Conservation (phyloP, 2,797 vertebrate species). For the Todus mexicanus region DNA sequence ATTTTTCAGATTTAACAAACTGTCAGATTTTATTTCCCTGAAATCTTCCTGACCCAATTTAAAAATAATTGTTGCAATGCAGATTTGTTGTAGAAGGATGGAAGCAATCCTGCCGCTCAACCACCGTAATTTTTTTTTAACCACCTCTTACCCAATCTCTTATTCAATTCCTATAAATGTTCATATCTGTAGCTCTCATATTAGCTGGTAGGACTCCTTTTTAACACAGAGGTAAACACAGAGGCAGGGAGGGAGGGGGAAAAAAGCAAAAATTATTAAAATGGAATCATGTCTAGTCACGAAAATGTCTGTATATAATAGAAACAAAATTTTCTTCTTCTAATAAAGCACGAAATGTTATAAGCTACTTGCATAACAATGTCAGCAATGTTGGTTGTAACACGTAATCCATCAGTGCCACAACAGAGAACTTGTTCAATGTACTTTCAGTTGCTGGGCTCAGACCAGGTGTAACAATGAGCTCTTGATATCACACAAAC, state of each 20-base stretch:
- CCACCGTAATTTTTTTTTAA: background rate
- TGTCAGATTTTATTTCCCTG: background rate
- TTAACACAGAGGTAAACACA: background rate
- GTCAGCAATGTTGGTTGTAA: background rate
- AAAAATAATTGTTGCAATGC: background rate
- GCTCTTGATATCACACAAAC: background rate
- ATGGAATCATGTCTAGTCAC: background rate
- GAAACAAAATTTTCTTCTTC: slow-evolving; percentile 39
- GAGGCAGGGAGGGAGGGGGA: accelerated
- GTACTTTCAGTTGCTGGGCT: background rate
- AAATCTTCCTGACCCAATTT: background rate
- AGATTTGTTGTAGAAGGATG: background rate
- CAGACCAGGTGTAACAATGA: background rate
- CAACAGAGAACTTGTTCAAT: background rate
- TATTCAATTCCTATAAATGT: background rate
- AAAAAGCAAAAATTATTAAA: background rate
- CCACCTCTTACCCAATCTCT: background rate
- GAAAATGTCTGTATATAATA: background rate
- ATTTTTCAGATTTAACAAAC: background rate
- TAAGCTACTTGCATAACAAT: background rate
- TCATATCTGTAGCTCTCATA: background rate
- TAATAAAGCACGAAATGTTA: background rate
- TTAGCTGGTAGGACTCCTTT: background rate
- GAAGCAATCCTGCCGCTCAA: background rate
- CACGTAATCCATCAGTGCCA: background rate